Evolutionary conservation across 2,113 vertebrate species (phyloP), one percentile per base, ranked within the genome.

Genomic region (Marcusenius ussheri): DNA sequence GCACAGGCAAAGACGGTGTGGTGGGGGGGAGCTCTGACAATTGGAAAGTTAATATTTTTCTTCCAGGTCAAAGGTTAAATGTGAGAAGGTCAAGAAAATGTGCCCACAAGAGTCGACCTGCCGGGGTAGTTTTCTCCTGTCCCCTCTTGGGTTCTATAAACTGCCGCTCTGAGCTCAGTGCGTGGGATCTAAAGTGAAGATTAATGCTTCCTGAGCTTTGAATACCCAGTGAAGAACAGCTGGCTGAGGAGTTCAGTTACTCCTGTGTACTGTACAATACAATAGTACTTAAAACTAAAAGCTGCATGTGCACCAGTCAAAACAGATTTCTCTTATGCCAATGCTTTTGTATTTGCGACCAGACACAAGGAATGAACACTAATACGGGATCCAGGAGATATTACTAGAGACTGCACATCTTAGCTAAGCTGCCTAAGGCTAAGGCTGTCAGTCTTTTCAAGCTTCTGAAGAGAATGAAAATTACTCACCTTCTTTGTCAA

Each of bases 31-130:
- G 93, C 93, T 92, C 86, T 90, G 93, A 95, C 94, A 95, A 95
- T 95, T 92, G 91, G 93, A 94, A 94, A 95, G 94, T 95, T 95
- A 93, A 94, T 94, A 93, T 94, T 94, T 92, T 91, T 92, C 93
- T 94, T 93, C 93, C 93, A 89, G 93, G 93, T 90, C 92, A 93
- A 90, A 92, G 93, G 91, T 93, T 91, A 93, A 91, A 93, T 92
- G 92, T 93, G 91, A 93, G 89, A 89, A 92, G 93, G 93, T 94
- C 93, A 93, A 90, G 62, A 90, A 93, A 90, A 90, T 93, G 91
- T 91, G 91, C 53, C 90, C 90, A 90, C 91, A 92, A 90, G 90
- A 93, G 92, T 91, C 91, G 91, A 87, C 88, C 89, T 90, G 90
- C 83, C 49, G 89, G 91, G 90, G 90, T 88, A 90, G 90, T 92